These are phyloP conservation scores for Lepisosteus osseus DNA, from an alignment of 2,113 vertebrate species.

Conservation along the genomic window DNA sequence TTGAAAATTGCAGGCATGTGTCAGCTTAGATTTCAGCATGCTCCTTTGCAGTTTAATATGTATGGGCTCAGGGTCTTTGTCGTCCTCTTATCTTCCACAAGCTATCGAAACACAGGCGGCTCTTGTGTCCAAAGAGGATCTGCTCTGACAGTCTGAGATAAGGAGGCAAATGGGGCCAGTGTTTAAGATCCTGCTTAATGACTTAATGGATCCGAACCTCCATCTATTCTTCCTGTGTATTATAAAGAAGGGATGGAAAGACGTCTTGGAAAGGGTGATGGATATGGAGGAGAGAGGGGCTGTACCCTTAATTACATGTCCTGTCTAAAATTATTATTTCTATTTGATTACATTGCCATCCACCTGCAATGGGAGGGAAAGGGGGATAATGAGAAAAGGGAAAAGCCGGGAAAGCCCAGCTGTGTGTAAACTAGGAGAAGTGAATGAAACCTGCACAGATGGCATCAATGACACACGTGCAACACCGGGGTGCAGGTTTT, in stretches of 20 bases:
- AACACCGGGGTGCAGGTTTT: constrained; percentile 33
- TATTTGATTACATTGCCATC: constrained; percentile 43
- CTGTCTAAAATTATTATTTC: constrained; percentile 50
- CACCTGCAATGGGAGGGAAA: constrained; percentile 25
- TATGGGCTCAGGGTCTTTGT: not conserved
- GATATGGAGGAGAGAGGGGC: constrained; percentile 20
- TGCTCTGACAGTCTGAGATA: not conserved
- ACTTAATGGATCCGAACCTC: not conserved
- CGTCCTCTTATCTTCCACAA: not conserved
- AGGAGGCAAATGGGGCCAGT: not conserved
- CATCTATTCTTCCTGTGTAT: not conserved
- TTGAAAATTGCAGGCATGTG: not conserved
- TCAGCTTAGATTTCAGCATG: not conserved
- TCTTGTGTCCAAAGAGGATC: constrained; percentile 10
- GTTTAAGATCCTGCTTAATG: not conserved
- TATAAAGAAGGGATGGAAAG: not conserved
- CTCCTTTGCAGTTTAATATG: not conserved
- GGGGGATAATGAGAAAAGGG: constrained; percentile 38
- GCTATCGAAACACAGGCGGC: not conserved
- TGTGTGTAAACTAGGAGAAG: constrained; percentile 21
- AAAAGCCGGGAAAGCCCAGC: constrained; percentile 28
- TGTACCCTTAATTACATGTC: constrained; percentile 49
- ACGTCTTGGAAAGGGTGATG: not conserved
- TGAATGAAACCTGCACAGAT: constrained; percentile 45
- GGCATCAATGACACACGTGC: constrained; percentile 29